Conservation (phyloP, 2,888 invertebrate species). For the Meta bourneti region DNA sequence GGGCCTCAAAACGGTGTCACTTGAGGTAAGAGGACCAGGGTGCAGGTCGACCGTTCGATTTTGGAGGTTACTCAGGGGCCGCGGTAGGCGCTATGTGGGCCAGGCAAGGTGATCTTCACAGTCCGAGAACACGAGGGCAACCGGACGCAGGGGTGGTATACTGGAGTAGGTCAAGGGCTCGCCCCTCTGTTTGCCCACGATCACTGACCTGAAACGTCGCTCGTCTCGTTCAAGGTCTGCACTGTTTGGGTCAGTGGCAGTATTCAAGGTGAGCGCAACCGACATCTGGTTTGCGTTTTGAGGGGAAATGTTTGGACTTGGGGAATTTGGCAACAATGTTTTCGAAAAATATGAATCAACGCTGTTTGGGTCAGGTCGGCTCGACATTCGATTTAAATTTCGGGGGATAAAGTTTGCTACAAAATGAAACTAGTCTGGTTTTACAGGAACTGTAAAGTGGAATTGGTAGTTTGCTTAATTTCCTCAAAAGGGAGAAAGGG, state of each 20-base stretch:
- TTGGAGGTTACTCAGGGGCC: constrained; percentile 18
- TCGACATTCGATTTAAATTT: too few relatives aligned
- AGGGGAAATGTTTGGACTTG: too few relatives aligned
- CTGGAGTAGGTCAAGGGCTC: constrained; percentile 60
- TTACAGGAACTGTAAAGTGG: too few relatives aligned
- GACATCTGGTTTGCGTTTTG: neutral
- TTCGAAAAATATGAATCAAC: too few relatives aligned
- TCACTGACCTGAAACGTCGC: constrained; percentile 52
- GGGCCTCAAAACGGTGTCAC: constrained; percentile 21
- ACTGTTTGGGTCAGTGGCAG: constrained; percentile 34
- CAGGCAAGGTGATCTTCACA: constrained; percentile 62
- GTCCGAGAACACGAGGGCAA: constrained; percentile 17
- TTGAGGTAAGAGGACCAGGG: neutral
- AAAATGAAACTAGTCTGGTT: too few relatives aligned
- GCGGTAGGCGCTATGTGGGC: constrained; percentile 47
- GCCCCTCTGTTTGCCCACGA: constrained; percentile 2
- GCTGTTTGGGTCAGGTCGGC: too few relatives aligned
- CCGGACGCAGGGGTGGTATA: constrained; percentile 38
- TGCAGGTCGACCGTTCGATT: too few relatives aligned
- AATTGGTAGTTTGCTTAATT: too few relatives aligned
- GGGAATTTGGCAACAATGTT: too few relatives aligned
- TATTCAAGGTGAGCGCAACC: constrained; percentile 53
- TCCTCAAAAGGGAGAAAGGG: too few relatives aligned
- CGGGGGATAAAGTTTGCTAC: too few relatives aligned
- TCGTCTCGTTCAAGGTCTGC: constrained; percentile 35